These are phyloP conservation scores for Drosophila fuyamai DNA, from an alignment of 1,140 invertebrate species.

Conservation along the genomic window DNA sequence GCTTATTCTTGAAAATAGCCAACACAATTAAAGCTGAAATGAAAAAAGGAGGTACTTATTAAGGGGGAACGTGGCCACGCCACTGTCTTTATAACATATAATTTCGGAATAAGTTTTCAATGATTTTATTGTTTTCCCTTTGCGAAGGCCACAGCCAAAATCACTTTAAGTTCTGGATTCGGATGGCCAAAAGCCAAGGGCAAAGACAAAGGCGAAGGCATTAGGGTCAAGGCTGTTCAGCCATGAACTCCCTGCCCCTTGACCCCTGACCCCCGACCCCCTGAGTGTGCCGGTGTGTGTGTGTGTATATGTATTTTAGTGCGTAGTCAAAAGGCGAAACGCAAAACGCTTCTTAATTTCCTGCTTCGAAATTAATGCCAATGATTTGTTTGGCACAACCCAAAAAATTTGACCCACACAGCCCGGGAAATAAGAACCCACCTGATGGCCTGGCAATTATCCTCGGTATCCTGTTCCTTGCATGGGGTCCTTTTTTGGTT, in stretches of 20 bases:
- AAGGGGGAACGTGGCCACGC: neutral
- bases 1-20: too few relatives aligned
- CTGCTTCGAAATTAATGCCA: conserved; percentile 59
- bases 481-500: conserved; percentile 11
- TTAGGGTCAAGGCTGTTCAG: conserved; percentile 47
- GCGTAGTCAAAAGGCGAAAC: conserved; percentile 44
- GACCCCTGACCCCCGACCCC: neutral
- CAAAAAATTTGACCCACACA: neutral
- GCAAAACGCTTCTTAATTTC: conserved; percentile 62
- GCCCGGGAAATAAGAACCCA: neutral
- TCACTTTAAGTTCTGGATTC: conserved; percentile 40
- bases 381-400: conserved; percentile 44
- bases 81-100: conserved; percentile 9
- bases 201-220: conserved; percentile 22
- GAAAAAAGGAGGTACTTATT: neutral
- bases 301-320: conserved; percentile 10
- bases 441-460: conserved; percentile 47
- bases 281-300: neutral
- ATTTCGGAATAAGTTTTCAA: conserved; percentile 19
- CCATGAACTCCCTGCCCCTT: conserved; percentile 7
- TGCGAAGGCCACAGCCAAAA: conserved; percentile 17
- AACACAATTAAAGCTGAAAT: too few relatives aligned
- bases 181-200: conserved; percentile 37
- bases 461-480: conserved; percentile 6
- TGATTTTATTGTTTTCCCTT: conserved; percentile 35